phyloP scores from a whole-genome alignment of 2,888 invertebrate species.

The Lordiphosa andalusiaca region DNA sequence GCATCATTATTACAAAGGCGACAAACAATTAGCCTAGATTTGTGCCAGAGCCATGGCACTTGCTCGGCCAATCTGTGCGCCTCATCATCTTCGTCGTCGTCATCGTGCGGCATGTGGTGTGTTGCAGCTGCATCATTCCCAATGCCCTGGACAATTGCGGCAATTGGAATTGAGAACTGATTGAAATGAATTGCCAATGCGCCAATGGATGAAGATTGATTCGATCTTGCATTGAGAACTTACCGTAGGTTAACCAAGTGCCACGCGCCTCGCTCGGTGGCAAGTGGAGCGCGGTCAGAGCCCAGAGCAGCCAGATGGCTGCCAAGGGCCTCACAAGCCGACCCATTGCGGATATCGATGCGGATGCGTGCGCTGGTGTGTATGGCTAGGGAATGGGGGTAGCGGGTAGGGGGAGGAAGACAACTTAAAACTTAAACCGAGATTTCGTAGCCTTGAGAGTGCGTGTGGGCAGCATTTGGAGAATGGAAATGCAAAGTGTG shows the following conservation, averaged over 20 bases:
- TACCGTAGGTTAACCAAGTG: slow-evolving; percentile 45
- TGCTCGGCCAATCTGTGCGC: slow-evolving; percentile 41
- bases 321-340: slow-evolving; percentile 51
- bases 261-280: slow-evolving; percentile 31
- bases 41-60: slow-evolving; percentile 30
- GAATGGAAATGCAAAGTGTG: slow-evolving; percentile 7
- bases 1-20: slow-evolving; percentile 75
- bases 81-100: slow-evolving; percentile 11
- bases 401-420: no score
- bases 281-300: slow-evolving; percentile 39
- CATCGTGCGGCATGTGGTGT: slow-evolving; percentile 9
- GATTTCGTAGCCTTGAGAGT: not conserved
- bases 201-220: slow-evolving; percentile 4
- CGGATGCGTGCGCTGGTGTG: slow-evolving; percentile 2
- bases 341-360: slow-evolving; percentile 34
- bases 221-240: slow-evolving; percentile 27
- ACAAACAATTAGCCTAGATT: slow-evolving; percentile 77
- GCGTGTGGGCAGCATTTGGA: slow-evolving; percentile 17
- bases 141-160: slow-evolving; percentile 44
- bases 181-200: slow-evolving; percentile 65
- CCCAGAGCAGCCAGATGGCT: slow-evolving; percentile 60
- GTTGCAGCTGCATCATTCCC: slow-evolving; percentile 11
- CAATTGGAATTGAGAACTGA: slow-evolving; percentile 57
- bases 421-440: no score
- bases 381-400: no score